These are phyloP conservation scores for Acronicta alni DNA, from an alignment of 2,888 invertebrate genomes.

Conservation along the genomic window DNA sequence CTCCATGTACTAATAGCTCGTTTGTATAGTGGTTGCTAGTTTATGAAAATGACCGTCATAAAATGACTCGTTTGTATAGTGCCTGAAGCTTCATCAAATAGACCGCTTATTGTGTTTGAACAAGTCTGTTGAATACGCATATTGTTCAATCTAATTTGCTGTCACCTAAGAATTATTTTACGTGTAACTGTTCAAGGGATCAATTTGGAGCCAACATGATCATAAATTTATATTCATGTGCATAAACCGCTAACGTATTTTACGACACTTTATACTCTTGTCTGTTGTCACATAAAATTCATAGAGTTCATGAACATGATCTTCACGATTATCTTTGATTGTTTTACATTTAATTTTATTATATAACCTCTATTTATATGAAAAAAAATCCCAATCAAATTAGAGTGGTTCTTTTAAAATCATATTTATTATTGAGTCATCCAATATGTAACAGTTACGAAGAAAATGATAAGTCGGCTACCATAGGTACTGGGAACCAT, in stretches of 20 bases:
- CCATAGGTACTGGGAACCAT: slow-evolving; percentile 41
- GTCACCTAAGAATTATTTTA: slow-evolving; percentile 47
- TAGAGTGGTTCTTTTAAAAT: neutral
- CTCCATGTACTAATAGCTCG: too few species aligned
- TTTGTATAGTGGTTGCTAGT: neutral
- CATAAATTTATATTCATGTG: slow-evolving; percentile 57
- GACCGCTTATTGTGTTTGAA: slow-evolving; percentile 19
- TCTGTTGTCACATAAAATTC: slow-evolving; percentile 51
- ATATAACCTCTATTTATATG: too few species aligned
- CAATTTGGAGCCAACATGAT: slow-evolving; percentile 48
- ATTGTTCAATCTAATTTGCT: slow-evolving; percentile 43
- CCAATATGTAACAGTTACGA: slow-evolving; percentile 5
- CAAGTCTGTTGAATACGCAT: slow-evolving; percentile 30
- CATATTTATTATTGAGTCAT: neutral
- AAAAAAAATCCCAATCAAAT: too few species aligned
- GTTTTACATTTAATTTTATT: slow-evolving; percentile 13
- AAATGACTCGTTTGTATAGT: too few species aligned
- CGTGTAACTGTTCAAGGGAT: slow-evolving; percentile 48
- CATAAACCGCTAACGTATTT: slow-evolving; percentile 50
- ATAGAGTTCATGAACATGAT: slow-evolving; percentile 33
- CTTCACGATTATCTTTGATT: slow-evolving; percentile 30
- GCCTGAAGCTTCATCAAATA: slow-evolving; percentile 26
- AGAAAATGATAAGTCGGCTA: slow-evolving; percentile 37
- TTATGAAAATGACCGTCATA: slow-evolving; percentile 8
- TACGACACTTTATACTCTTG: slow-evolving; percentile 51